These are phyloP conservation scores for Calidris pygmaea DNA, from an alignment of 2,113 vertebrate genomes.

Conservation along the genomic window DNA sequence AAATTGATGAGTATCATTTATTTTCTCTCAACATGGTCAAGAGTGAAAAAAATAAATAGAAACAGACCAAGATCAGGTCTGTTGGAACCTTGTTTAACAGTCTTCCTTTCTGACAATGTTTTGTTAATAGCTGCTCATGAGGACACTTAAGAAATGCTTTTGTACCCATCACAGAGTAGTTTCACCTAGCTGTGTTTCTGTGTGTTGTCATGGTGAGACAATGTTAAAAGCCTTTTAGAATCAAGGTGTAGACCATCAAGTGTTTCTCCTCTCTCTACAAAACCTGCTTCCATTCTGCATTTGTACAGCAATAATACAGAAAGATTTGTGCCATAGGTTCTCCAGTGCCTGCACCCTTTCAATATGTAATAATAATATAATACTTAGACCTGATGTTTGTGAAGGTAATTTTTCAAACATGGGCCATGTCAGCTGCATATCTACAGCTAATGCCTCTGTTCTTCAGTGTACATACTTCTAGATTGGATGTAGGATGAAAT, in stretches of 20 bases:
- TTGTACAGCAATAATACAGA: background rate
- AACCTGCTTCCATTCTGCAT: background rate
- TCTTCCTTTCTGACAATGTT: background rate
- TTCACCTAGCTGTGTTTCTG: background rate
- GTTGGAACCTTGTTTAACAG: background rate
- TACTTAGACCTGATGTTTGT: background rate
- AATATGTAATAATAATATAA: background rate
- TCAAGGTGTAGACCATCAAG: background rate
- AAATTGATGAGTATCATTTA: background rate
- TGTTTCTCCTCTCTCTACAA: background rate
- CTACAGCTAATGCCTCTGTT: background rate
- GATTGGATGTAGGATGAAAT: background rate
- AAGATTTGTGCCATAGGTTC: background rate
- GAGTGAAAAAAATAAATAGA: background rate
- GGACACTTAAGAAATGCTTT: background rate
- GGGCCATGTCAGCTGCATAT: background rate
- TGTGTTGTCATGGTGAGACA: background rate
- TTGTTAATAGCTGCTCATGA: background rate
- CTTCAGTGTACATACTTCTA: background rate
- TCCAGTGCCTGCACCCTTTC: background rate
- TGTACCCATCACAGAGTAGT: background rate
- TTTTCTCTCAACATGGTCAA: background rate
- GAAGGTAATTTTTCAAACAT: background rate
- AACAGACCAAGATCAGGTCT: background rate
- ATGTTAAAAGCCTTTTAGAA: background rate